Base-by-base conservation (phyloP, 92 coral and sea anemone species). In the Palythoa caribaeorum region DNA sequence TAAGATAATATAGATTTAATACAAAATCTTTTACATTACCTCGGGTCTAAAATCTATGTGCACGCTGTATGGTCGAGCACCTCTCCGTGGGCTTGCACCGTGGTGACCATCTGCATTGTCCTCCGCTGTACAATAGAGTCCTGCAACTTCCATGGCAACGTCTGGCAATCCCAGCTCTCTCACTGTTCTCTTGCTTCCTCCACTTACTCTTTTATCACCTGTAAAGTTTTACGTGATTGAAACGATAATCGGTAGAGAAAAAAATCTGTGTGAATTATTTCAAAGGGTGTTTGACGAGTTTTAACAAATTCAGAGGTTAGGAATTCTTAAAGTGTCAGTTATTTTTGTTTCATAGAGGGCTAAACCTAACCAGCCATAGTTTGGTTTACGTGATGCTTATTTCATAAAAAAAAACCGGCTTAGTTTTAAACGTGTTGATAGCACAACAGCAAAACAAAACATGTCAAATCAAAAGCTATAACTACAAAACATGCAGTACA, bases 81-180 rank as follows among this genome's bases (percentile, higher is more conserved):
- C 73, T 79, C 73, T 39, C 73, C 84, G 17, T 20, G 37, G 72
- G 71, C 8, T 39, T 5, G 10, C 9, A 65, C 54, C 15, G 28
- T 73, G 55, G 38, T 40, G 83, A 50, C 13, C 54, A 35, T 1
- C 37, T 9, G 71, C 15, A 17, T 13, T 39, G 36, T 38, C 57
- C 14, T n/a, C 73, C 0, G 84, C 16, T 44, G 54, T 12, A 9
- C 37, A 35, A 39, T 38, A 21, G 57, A 16, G 70, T 3, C 53
- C 53, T 16, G 93, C 90, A 37, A 92, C 92, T 80, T 94, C 98
- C 72, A 96, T 90, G 16, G 99, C 99, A 16, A 97, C 94, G 83
- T 97, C 99, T 28, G 99, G 99, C 73, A 97, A 93, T 85, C 97
- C 94, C 40, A 93, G 91, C 84, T 92, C 93, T 69, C 93, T 87